Evolutionary conservation across 2,888 invertebrate genomes (phyloP).

Genomic region (Ligdia adustata): DNA sequence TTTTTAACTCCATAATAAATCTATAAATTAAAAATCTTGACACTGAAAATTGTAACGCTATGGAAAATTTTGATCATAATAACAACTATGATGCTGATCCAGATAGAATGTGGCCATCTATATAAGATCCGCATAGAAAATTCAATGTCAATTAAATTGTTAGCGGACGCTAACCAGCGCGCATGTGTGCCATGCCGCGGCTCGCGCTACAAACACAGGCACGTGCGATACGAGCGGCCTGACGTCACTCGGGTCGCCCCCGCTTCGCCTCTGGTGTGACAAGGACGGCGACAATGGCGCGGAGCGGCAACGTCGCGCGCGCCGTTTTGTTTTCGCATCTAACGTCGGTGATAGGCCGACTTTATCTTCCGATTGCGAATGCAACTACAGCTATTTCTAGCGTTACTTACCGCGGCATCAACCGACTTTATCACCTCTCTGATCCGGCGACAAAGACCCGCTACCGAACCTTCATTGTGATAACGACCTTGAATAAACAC

Average conservation of each 20-base stretch:
- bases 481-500: slow-evolving; percentile 56
- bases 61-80: too few species aligned
- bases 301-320: slow-evolving; percentile 73
- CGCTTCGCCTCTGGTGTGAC: slow-evolving; percentile 65
- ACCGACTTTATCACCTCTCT: slow-evolving; percentile 58
- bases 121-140: slow-evolving; percentile 43
- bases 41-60: too few species aligned
- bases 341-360: slow-evolving; percentile 73
- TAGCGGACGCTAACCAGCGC: slow-evolving; percentile 53
- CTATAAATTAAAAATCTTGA: too few species aligned
- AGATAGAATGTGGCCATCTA: too few species aligned
- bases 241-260: slow-evolving; percentile 71
- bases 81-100: too few species aligned
- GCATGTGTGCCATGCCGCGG: slow-evolving; percentile 68
- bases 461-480: slow-evolving; percentile 59
- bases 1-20: too few species aligned
- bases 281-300: slow-evolving; percentile 51
- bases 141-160: slow-evolving; percentile 62
- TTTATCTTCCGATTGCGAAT: slow-evolving; percentile 79
- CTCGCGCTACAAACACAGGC: slow-evolving; percentile 79
- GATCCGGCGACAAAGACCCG: slow-evolving; percentile 46
- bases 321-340: slow-evolving; percentile 76
- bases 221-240: slow-evolving; percentile 72
- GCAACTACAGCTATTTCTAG: slow-evolving; percentile 74
- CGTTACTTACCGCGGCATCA: slow-evolving; percentile 51